phyloP scores from a whole-genome alignment of 2,888 invertebrate species.

The Coelogynopora nodosa region DNA sequence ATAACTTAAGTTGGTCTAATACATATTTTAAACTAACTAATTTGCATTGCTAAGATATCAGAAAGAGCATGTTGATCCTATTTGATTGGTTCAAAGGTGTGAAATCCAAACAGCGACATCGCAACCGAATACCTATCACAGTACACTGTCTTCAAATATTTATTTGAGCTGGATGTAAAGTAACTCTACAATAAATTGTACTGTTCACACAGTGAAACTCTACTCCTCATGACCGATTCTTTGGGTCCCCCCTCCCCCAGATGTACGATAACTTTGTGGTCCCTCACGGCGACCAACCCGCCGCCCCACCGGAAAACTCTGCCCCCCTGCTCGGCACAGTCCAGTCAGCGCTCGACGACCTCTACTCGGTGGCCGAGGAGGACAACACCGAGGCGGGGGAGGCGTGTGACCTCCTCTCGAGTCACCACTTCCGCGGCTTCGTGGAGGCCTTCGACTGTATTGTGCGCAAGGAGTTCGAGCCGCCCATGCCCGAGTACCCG shows the following conservation, averaged over 20 bases:
- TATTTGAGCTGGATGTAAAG: not conserved
- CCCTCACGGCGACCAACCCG: not conserved
- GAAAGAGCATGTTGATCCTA: too few relatives aligned
- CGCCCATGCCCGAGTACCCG: not conserved
- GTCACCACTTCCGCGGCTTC: conserved; percentile 26
- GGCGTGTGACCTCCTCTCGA: conserved; percentile 34
- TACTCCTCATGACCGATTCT: not conserved
- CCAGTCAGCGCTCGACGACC: conserved; percentile 29
- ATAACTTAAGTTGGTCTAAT: too few relatives aligned
- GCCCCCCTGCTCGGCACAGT: not conserved
- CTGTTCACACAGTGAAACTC: not conserved
- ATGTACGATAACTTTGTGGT: not conserved
- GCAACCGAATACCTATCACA: too few relatives aligned
- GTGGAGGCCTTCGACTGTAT: conserved; percentile 32
- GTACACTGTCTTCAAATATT: too few relatives aligned
- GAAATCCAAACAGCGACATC: too few relatives aligned
- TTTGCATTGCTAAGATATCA: too few relatives aligned
- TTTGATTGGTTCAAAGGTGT: too few relatives aligned
- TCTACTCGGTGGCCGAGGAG: conserved; percentile 23
- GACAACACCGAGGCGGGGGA: conserved; percentile 25
- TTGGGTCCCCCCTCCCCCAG: not conserved
- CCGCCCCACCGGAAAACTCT: not conserved
- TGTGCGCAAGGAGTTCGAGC: conserved; percentile 1
- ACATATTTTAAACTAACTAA: too few relatives aligned
- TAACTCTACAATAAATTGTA: not conserved